Percentiles rank a stretch among this genome's conserved stretches.
Evolutionary conservation across 1,140 invertebrate genomes (phyloP).

Genomic region (Drosophila albomicans): DNA sequence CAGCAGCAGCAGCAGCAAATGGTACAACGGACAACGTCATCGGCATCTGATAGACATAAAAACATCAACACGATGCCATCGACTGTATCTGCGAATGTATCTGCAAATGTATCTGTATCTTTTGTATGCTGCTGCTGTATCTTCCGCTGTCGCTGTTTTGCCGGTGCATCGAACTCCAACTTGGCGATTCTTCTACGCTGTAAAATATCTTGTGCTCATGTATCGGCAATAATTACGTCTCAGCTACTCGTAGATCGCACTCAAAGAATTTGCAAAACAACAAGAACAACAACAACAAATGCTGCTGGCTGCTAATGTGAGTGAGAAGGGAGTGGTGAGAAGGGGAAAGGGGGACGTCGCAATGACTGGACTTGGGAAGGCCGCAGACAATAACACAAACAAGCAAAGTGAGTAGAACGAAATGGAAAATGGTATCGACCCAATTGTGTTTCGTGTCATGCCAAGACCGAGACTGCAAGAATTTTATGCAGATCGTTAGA

Average conservation of each 20-base stretch:
- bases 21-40: constrained; percentile 8
- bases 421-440: constrained; percentile 78
- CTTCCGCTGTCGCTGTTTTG: constrained; percentile 17
- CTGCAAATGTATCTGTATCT: constrained; percentile 25
- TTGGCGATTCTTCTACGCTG: constrained; percentile 36
- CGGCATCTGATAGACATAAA: constrained; percentile 75
- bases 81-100: constrained; percentile 12
- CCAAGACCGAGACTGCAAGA: no score
- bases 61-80: constrained; percentile 63
- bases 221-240: constrained; percentile 72
- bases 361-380: constrained; percentile 33
- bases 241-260: constrained; percentile 57
- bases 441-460: no score
- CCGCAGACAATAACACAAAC: constrained; percentile 60
- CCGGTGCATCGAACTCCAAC: constrained; percentile 64
- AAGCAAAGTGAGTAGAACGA: constrained; percentile 60
- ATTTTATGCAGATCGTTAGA: no score
- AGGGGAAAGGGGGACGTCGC: background rate
- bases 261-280: constrained; percentile 37
- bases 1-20: constrained; percentile 23
- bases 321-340: background rate
- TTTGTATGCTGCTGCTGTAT: constrained; percentile 21
- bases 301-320: constrained; percentile 1
- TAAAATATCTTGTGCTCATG: constrained; percentile 52
- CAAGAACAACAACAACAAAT: background rate